Evolutionary conservation across 2,888 invertebrate genomes (phyloP), one percentile per base, ranked within the genome.

Genomic region (Fissipunctia ypsillon): DNA sequence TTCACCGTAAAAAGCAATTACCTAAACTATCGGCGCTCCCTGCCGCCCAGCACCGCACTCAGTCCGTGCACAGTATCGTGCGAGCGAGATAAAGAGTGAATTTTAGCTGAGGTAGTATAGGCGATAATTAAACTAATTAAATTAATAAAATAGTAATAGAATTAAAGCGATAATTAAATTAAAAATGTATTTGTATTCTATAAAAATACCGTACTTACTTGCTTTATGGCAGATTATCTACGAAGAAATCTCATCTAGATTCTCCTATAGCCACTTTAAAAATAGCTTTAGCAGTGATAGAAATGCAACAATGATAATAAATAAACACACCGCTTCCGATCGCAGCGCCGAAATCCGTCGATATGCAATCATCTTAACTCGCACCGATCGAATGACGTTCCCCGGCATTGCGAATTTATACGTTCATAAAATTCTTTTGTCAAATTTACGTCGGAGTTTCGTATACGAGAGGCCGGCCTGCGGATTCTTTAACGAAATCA

Each of bases 351-450:
- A 73, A 80, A 66, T 56, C 43, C 43, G 73, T 63, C 74, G 50
- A 82, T 82, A 74, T 83, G 78, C 74, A 83, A 28, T 73, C 71
- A 61, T 61, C 87, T 78, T 86, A 90, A 91, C 91, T 89, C 92
- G 90, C 92, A 92, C 92, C 93, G 93, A 95, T 94, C 93, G 91
- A 78, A 85, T 85, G 77, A 84, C 81, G 89, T 89, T 84, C 84
- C 78, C 91, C 83, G 90, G 89, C 94, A 91, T 92, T 89, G 88
- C 92, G 93, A 94, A 93, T 95, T 93, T 95, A 95, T 95, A 94
- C 95, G 95, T 95, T 95, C 95, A 93, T 95, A 94, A 95, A 94
- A 95, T 96, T 92, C 95, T 94, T 95, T 95, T 95, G 95, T 95
- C 95, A 95, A 95, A 95, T 95, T 95, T 95, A 95, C 95, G 92